Base-by-base conservation (phyloP, 2,888 invertebrate species). In the Ichneumon xanthorius region DNA sequence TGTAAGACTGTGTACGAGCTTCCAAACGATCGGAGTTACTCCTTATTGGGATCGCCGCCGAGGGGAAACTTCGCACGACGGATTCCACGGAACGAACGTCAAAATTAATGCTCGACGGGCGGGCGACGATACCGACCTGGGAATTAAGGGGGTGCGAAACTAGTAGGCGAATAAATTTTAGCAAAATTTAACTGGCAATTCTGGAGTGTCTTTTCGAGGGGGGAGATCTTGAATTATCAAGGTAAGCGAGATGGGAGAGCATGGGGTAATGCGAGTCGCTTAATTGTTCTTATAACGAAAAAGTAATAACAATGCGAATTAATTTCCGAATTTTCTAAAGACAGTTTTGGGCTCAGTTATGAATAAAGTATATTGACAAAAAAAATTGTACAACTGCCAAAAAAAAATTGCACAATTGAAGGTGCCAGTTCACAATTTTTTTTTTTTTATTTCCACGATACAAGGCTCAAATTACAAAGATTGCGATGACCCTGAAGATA, bases 41-140 rank as follows among this genome's bases (percentile, higher is more conserved):
- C 61, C 61, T 61, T 61, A 61, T 33, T n/a, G 16, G 61, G 61
- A 16, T 14, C 45, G 14, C 61, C 61, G 6, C 11, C 16, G 33
- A 14, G 61, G 61, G 61, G 16, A 61, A 61, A 33, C 16, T 61
- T 61, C 30, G 30, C 30, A 16, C 48, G 14, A 65, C 61, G 37
- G 63, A 76, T 67, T 65, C 37, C 65, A 16, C 61, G 30, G 7
- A 65, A 11, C 53, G 65, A 30, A 76, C 53, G 37, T 77, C 53
- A 77, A 77, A 37, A 67, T 77, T 77, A 67, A 67, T 67, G 40
- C 14, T 19, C 19, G 19, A 19, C 37, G 19, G 16, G 30, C 26
- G 30, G 16, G 40, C 65, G 37, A 40, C n/a, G 33, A n/a, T 26
- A 26, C 58, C 19, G 19, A 22, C 4, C 26, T 11, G 61, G 19